Evolutionary conservation across 2,113 vertebrate species (phyloP), one percentile per base, ranked within the genome.

Genomic region (Pterophyllum scalare): DNA sequence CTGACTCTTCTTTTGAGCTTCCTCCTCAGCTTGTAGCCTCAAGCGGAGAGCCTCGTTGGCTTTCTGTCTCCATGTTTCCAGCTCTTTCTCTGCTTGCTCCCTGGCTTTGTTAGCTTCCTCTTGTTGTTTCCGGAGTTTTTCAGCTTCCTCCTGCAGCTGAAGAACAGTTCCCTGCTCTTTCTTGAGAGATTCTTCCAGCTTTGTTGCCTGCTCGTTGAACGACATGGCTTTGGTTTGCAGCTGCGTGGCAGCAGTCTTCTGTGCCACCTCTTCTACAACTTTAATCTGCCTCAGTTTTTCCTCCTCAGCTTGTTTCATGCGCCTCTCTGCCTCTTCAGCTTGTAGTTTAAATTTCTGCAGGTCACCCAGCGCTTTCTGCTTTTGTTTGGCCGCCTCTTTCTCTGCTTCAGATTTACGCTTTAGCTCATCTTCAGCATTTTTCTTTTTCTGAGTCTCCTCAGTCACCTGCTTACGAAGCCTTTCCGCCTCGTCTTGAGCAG

Each of bases 41-140:
- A 99, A 86, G 9, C 98, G 95, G 43, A 99, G 96, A 0, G 98
- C 98, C 92, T 99, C 98, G 0, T 99, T 98, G 88, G 98, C 98
- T 88, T 99, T 99, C 74, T 98, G 97, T 87, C 96, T 96, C 98
- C 98, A 99, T 46, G 77, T 97, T 86, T 99, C 98, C 82, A 99
- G 95, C 93, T 99, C 98, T 26, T 94, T 96, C 88, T 99, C 97
- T 0, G 98, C 97, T 38, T 97, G 96, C 64, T 97, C 97, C 2
- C 97, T 96, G 0, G 96, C 96, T 1, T 7, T 96, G 91, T 97
- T 95, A 0, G 98, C 98, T 58, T 98, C 97, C 0, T 96, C 94
- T 82, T 99, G 97, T 85, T 97, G 97, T 90, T 65, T 96, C 61
- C 96, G 96, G n/a, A 97, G 96, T 14, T 91, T 93, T 13, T 97